These are phyloP conservation scores for Halcyon badia DNA, from an alignment of 2,797 vertebrate species.

Conservation along the genomic window DNA sequence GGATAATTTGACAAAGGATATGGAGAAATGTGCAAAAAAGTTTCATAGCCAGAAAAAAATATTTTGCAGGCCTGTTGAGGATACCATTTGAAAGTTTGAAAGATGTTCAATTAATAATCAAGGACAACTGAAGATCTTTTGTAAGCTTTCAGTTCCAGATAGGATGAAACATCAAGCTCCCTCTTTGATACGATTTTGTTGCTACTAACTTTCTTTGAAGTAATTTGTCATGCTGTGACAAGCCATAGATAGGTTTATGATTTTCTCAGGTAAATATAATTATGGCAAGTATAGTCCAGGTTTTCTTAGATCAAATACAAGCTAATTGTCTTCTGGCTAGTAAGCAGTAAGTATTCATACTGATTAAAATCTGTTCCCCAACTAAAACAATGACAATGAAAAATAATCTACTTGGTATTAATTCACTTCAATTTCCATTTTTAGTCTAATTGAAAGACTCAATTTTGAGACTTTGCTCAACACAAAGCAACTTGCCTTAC, in stretches of 20 bases:
- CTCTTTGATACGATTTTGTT: not conserved
- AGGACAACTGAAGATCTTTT: not conserved
- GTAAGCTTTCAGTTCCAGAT: not conserved
- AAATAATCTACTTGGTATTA: not conserved
- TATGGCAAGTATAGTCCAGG: not conserved
- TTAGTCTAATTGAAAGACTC: not conserved
- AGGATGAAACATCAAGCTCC: not conserved
- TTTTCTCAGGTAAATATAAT: not conserved
- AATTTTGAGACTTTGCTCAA: too few species aligned
- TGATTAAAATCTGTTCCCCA: not conserved
- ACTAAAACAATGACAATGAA: not conserved
- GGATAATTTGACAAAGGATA: not conserved
- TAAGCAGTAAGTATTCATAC: not conserved
- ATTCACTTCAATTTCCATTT: not conserved
- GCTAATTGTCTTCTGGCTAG: not conserved
- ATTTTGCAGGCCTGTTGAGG: not conserved
- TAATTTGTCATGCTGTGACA: not conserved
- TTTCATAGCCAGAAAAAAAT: not conserved
- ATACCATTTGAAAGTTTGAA: not conserved
- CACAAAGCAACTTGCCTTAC: not conserved
- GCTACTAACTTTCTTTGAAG: not conserved
- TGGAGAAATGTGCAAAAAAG: not conserved
- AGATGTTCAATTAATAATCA: not conserved
- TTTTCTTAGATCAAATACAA: not conserved
- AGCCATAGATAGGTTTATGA: not conserved